Conservation (phyloP, 2,888 invertebrate genomes). For the Ischnura elegans region DNA sequence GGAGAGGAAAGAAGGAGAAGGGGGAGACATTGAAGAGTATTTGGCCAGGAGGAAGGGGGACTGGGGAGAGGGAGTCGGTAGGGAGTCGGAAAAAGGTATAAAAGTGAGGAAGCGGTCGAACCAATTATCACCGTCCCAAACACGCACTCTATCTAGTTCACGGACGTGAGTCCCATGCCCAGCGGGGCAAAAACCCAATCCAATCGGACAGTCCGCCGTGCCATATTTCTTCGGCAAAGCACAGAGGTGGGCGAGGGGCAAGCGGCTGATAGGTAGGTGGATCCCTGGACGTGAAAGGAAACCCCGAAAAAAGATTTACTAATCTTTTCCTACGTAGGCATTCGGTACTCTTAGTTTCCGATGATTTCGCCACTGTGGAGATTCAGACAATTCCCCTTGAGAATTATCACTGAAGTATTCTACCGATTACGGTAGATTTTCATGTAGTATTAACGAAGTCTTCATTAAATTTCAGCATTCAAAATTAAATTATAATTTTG, state of each 20-base stretch:
- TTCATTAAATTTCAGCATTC: too few relatives aligned
- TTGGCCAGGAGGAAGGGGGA: background rate
- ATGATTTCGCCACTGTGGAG: too few relatives aligned
- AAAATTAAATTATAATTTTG: too few relatives aligned
- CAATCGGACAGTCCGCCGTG: background rate
- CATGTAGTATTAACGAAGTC: too few relatives aligned
- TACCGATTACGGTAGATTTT: too few relatives aligned
- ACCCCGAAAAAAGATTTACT: background rate
- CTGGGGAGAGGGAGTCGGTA: background rate
- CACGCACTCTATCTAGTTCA: constrained; percentile 31
- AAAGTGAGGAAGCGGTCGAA: constrained; percentile 47
- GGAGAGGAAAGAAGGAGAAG: background rate
- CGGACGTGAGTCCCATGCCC: background rate
- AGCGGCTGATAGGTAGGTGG: background rate
- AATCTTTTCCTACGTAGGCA: too few relatives aligned
- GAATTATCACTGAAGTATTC: too few relatives aligned
- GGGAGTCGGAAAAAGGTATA: background rate
- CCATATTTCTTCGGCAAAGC: constrained; percentile 19
- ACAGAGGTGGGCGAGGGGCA: background rate
- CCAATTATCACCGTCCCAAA: constrained; percentile 32
- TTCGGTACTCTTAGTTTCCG: too few relatives aligned
- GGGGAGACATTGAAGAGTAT: background rate
- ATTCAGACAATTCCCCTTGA: too few relatives aligned
- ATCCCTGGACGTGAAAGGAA: background rate
- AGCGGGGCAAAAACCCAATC: constrained; percentile 7